A percentile compares a stretch with the other conserved stretches of the same genome.
Conservation (phyloP, 2,797 vertebrate genomes). For the Bufotes viridis region DNA sequence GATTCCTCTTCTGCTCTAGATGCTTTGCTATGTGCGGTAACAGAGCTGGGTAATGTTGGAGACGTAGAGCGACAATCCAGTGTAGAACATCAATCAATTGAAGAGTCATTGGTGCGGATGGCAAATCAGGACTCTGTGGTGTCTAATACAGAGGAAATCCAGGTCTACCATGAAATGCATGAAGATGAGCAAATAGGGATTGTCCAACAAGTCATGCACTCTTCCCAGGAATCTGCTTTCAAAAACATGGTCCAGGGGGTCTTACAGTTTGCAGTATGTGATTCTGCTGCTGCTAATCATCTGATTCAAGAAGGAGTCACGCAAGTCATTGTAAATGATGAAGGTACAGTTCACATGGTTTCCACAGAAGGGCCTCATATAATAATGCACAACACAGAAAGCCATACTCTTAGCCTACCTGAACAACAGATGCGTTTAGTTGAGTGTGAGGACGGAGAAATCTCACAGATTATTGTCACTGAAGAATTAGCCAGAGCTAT, state of each 20-base stretch:
- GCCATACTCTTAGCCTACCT: conserved; percentile 69
- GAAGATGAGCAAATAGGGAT: conserved; percentile 72
- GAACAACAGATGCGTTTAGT: conserved; percentile 73
- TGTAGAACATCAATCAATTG: conserved; percentile 62
- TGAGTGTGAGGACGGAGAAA: conserved; percentile 70
- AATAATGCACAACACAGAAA: conserved; percentile 77
- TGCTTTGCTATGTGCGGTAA: conserved; percentile 91
- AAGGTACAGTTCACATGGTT: conserved; percentile 84
- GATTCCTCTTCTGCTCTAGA: conserved; percentile 88
- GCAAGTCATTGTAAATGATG: conserved; percentile 92
- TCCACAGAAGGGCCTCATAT: conserved; percentile 77
- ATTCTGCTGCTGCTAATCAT: conserved; percentile 80
- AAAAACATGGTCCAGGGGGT: conserved; percentile 89
- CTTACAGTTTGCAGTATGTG: conserved; percentile 87
- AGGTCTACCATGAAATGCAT: conserved; percentile 70
- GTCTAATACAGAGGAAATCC: conserved; percentile 67
- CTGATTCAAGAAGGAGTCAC: conserved; percentile 91
- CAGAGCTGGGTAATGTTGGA: conserved; percentile 85
- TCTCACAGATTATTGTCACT: conserved; percentile 80
- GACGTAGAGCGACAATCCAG: conserved; percentile 66
- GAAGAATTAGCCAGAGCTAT: conserved; percentile 80
- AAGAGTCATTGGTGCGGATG: conserved; percentile 70
- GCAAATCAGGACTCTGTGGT: conserved; percentile 61
- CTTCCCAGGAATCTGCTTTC: conserved; percentile 74
- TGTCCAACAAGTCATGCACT: conserved; percentile 75